Percentiles rank a stretch among this genome's conserved stretches.
phyloP scores from a whole-genome alignment of 2,888 invertebrate genomes.

The Drosophila glabriapex region DNA sequence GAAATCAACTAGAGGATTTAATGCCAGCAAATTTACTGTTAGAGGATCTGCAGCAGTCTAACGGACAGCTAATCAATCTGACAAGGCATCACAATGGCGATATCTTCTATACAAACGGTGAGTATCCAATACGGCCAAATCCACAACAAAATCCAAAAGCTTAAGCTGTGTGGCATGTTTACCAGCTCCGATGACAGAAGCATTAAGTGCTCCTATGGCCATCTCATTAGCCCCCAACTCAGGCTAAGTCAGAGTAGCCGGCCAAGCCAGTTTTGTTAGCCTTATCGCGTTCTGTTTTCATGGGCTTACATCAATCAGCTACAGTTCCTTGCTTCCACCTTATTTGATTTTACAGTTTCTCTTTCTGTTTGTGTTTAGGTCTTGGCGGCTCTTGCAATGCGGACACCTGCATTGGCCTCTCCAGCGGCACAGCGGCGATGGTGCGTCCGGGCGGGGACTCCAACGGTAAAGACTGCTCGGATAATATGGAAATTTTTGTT shows the following conservation, averaged over 20 bases:
- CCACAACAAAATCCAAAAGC: conserved; percentile 16
- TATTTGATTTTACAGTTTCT: conserved; percentile 38
- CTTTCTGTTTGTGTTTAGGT: conserved; percentile 64
- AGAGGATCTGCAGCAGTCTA: conserved; percentile 80
- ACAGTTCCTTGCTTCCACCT: conserved; percentile 15
- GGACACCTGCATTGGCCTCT: conserved; percentile 85
- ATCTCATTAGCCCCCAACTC: conserved; percentile 41
- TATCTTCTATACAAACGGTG: conserved; percentile 84
- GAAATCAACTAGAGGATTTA: conserved; percentile 56
- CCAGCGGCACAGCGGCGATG: conserved; percentile 85
- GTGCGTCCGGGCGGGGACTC: conserved; percentile 66
- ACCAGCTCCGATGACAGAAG: conserved; percentile 62
- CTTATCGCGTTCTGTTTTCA: conserved; percentile 62
- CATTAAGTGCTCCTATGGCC: conserved; percentile 66
- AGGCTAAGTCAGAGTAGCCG: conserved; percentile 20
- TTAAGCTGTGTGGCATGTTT: conserved; percentile 46
- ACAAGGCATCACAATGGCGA: conserved; percentile 85
- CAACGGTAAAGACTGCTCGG: conserved; percentile 79
- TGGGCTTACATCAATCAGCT: conserved; percentile 63
- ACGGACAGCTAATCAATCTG: conserved; percentile 83
- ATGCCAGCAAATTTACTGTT: conserved; percentile 80
- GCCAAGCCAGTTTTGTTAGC: conserved; percentile 20
- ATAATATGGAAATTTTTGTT: conserved; percentile 65
- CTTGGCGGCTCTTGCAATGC: conserved; percentile 80
- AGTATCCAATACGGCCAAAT: conserved; percentile 52